Evolutionary conservation across 2,888 invertebrate species (phyloP), one percentile per base, ranked within the genome.

Genomic region (Thecophora atra): DNA sequence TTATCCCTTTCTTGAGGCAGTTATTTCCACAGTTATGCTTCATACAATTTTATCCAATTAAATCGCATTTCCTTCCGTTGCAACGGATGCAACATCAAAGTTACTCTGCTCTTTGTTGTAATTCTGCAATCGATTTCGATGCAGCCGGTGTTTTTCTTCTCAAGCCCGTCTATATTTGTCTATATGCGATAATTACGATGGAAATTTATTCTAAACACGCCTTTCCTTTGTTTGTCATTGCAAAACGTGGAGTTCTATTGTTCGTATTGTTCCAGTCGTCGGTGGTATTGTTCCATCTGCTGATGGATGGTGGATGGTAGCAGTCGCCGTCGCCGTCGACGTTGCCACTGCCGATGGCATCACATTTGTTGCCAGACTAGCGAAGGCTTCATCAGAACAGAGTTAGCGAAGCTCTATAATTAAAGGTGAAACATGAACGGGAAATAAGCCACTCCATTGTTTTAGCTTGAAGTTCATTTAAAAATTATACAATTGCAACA

Each of bases 161-260:
- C 3, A 3, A 54, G 5, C n/a, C 54, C 8, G n/a, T 62, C 26
- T 51, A 3, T 60, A 37, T 11, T 37, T 44, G 28, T 19, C 51
- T 54, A 21, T 37, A n/a, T 58, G 21, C 37, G 7, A 37, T 69
- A 69, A 69, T 69, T 69, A 69, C n/a, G 19, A 69, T 60, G 62
- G 60, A 69, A 62, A 69, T 69, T 60, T 69, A 69, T 60, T 69
- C 69, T 30, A 60, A 69, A 69, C 69, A 69, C 60, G 68, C n/a
- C 37, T 42, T 42, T 58, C 24, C 42, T 68, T 68, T 42, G 68
- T 68, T 68, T 58, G 42, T 42, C 68, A 68, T 63, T 37, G 54
- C 6, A 19, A 21, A 8, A 11, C 11, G 19, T 54, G 4, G 58
- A 15, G 8, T 58, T 58, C 58, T 28, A 24, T 8, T 58, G 58